Base-by-base conservation (phyloP, 64 coral and sea anemone species). In the Montipora capricornis region DNA sequence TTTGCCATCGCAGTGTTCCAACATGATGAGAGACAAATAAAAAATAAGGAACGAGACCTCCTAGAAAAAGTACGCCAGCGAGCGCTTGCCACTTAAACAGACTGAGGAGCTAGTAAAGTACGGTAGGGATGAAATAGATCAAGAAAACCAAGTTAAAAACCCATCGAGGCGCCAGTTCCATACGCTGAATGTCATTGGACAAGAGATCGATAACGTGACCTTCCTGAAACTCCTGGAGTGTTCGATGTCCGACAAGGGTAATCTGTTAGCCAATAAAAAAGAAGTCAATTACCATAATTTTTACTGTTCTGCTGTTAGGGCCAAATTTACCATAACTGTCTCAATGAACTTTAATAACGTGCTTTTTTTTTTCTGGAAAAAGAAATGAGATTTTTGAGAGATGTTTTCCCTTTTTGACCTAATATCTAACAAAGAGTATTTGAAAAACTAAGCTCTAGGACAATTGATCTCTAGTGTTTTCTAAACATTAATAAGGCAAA, bases 181-280 rank as follows among this genome's bases (percentile, higher is more conserved):
- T 12, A 14, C 58, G 53, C 26, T 82, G 57, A 12, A 82, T 57
- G 59, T 82, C 58, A 7, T 82, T 82, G 29, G 80, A 82, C 15
- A 82, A 7, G 8, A 82, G 58, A 22, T 59, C 53, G 12, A 82
- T 82, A 3, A 82, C 8, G 14, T 62, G 53, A 44, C 80, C 58
- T 60, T 55, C 52, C 20, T 20, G 53, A 29, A 50, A 53, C 9
- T 81, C 79, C 52, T 22, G 20, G 2, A 81, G 13, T 19, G n/a
- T 37, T 0, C 29, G 51, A 8, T 60, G 51, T 12, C 79, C 57
- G 0, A 81, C 12, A 14, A 58, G 53, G 12, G 52, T n/a, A 4
- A 58, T 61, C 79, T 81, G 22, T 13, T n/a, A 37, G 1, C 1
- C 9, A 60, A 22, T 19, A 79, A 64, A 64, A 12, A 12, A 64